Base-by-base conservation (phyloP, 2,888 invertebrate genomes). In the Griposia aprilina region DNA sequence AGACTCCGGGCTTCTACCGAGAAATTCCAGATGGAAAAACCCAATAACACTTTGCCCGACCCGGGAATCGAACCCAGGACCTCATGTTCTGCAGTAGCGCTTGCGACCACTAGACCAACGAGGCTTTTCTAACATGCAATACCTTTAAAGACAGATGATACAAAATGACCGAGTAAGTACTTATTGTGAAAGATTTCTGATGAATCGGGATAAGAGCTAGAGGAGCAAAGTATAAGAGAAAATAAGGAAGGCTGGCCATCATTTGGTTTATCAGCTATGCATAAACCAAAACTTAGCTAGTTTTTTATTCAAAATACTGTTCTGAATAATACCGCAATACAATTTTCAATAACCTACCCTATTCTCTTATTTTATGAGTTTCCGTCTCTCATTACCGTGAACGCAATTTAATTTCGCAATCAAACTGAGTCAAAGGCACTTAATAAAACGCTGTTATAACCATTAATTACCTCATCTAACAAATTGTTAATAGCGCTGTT, bases 381-480 rank as follows among this genome's bases (percentile, higher is more conserved):
- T 57, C 41, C 57, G 45, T 36, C 45, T 41, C 60, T 36, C 63
- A 67, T 80, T 57, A 74, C 48, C 62, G 13, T 20, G 48, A 55
- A 68, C 45, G 36, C 45, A 71, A 72, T 68, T 68, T 48, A 59
- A 78, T 68, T 78, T 41, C 57, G 8, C 68, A 66, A 66, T 68
- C 30, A 80, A 80, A 80, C 66, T 81, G 57, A 81, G 36, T 68
- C 71, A 81, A 71, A 78, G 45, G 78, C 72, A 72, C 78, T 82
- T 72, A 80, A 80, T 74, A 83, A 70, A 80, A 80, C 74, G 15
- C 62, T 59, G 45, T 74, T 82, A 59, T 52, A 67, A 59, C 66
- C 26, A 74, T 74, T 78, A 69, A 83, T 81, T 74, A 81, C 71
- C 65, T 69, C 65, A 84, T 65, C 65, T 84, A 73, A 74, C 74